phyloP scores from a whole-genome alignment of 2,113 vertebrate genomes.

The Chrysemys picta region DNA sequence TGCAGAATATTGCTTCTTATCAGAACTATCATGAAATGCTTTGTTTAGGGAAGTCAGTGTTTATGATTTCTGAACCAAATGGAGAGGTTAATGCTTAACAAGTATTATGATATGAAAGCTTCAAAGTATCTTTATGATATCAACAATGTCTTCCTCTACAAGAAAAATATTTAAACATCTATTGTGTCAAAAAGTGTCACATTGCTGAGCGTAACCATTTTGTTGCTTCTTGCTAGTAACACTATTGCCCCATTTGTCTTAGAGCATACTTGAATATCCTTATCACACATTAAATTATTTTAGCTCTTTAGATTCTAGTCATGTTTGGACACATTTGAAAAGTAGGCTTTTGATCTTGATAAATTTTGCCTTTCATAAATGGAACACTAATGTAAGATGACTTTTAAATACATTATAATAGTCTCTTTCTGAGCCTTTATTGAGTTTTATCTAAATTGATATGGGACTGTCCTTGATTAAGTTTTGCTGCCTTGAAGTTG shows the following conservation, averaged over 20 bases:
- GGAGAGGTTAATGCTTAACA: slow-evolving; percentile 3
- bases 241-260: not conserved
- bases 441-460: not conserved
- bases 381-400: not conserved
- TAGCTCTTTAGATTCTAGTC: slow-evolving; percentile 20
- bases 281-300: not conserved
- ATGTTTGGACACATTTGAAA: not conserved
- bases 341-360: not conserved
- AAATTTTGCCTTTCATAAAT: not conserved
- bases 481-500: not conserved
- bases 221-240: not conserved
- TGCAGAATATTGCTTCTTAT: not conserved
- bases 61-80: not conserved
- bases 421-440: not conserved
- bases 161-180: not conserved
- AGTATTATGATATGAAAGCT: not conserved
- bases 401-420: not conserved
- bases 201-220: not conserved
- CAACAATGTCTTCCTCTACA: not conserved
- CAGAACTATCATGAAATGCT: not conserved
- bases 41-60: not conserved
- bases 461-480: not conserved
- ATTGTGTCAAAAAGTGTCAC: not conserved
- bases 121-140: not conserved
- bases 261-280: not conserved